Conservation (phyloP, 64 coral and sea anemone genomes). For the Pocillopora damicornis region DNA sequence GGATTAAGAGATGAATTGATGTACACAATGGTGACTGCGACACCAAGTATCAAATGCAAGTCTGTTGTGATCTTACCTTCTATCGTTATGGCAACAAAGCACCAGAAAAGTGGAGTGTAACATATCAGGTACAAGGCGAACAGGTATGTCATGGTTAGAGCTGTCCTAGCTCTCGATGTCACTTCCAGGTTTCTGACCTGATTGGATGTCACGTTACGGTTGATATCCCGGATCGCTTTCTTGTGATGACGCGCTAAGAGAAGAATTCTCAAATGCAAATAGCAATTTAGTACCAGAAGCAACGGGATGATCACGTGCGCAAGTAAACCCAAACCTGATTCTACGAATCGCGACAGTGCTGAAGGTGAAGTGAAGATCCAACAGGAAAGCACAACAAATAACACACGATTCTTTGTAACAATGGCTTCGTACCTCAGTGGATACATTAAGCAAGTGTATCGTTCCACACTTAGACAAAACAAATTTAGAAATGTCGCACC, state of each 20-base stretch:
- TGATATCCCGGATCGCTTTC: not conserved
- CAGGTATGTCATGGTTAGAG: not conserved
- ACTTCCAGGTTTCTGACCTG: not conserved
- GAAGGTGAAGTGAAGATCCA: not conserved
- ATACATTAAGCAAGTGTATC: not conserved
- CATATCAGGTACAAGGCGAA: not conserved
- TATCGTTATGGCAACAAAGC: not conserved
- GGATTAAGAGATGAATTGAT: not conserved
- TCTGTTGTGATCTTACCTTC: not conserved
- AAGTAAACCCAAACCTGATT: not conserved
- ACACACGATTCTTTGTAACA: not conserved
- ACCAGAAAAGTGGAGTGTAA: constrained; percentile 2
- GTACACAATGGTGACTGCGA: not conserved
- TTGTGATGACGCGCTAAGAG: not conserved
- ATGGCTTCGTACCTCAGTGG: not conserved
- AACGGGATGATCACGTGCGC: not conserved
- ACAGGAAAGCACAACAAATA: not conserved
- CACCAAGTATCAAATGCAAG: not conserved
- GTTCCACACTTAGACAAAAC: not conserved
- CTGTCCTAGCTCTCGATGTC: not conserved
- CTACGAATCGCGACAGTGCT: not conserved
- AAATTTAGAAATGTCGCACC: not conserved
- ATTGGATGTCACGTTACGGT: not conserved
- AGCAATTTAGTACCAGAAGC: not conserved
- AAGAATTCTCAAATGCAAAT: not conserved